Base-by-base conservation (phyloP, 2,797 vertebrate genomes). In the Saguinus oedipus region DNA sequence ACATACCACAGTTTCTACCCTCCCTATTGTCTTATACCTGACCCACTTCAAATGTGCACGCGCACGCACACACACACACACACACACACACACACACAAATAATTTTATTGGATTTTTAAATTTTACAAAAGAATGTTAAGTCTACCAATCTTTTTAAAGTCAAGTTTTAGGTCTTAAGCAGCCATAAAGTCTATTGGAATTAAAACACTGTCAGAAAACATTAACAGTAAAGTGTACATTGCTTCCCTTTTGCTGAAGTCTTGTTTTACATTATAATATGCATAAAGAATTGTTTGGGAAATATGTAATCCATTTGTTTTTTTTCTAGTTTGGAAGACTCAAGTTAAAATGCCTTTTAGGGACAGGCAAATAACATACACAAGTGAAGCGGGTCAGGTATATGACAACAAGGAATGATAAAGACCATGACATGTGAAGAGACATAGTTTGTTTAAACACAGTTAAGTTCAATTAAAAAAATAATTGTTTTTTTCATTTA, bases 121-220 rank as follows among this genome's bases (percentile, higher is more conserved):
- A 74, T 79, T 93, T 91, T 50, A 84, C 72, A 48, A 61, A 83
- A 74, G 27, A 88, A 53, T 42, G 15, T 59, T 78, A 82, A 76
- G 9, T 36, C 57, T 64, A 76, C 72, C n/a, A 80, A 36, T 74
- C 30, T 48, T 15, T 61, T 68, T 80, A 50, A 50, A 79, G n/a
- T 85, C 48, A 39, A 59, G 42, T 59, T 74, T 93, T 78, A 85
- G 27, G 39, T 15, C 46, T 3, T 53, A 57, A 44, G 48, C 30
- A 88, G n/a, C 48, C 64, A 55, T 1, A 3, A 55, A 86, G 9
- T 26, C 76, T 64, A 72, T 81, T 59, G 33, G 84, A 94, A 46
- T 30, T 48, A 44, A 95, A 94, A 48, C 13, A 39, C 55, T 42
- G 36, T n/a, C 82, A 95, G 19, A 79, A 95, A 93, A 68, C 10